A percentile compares a stretch with the other conserved stretches of the same genome.
phyloP scores from a whole-genome alignment of 2,113 vertebrate species.

The Vulpes vulpes region DNA sequence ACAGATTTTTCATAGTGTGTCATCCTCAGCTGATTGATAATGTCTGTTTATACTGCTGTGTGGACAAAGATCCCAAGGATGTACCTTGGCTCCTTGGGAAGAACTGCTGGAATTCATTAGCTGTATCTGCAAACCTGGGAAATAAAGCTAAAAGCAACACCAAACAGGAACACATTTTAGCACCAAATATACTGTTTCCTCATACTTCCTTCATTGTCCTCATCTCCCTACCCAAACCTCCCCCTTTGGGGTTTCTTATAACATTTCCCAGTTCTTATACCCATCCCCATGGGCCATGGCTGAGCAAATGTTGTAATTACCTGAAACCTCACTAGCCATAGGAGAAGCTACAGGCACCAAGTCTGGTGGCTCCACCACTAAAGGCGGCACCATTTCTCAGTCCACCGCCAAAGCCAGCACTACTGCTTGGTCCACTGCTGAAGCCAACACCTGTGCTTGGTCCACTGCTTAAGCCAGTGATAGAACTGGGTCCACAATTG shows the following conservation, averaged over 20 bases:
- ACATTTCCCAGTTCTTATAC: constrained; percentile 16
- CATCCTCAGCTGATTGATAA: constrained; percentile 74
- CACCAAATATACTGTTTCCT: constrained; percentile 42
- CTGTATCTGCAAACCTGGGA: constrained; percentile 40
- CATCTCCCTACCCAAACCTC: background rate
- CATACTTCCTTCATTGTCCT: background rate
- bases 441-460: constrained; percentile 45
- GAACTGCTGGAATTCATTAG: constrained; percentile 58
- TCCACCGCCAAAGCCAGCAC: constrained; percentile 25
- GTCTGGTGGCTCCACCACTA: constrained; percentile 45
- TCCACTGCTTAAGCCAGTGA: constrained; percentile 54
- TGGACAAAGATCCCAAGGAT: constrained; percentile 68
- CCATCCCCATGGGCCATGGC: background rate
- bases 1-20: constrained; percentile 79
- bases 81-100: constrained; percentile 74
- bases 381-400: constrained; percentile 47
- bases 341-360: constrained; percentile 81
- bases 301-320: constrained; percentile 61
- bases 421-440: background rate
- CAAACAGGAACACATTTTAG: constrained; percentile 62
- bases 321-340: constrained; percentile 80
- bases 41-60: constrained; percentile 74
- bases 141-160: constrained; percentile 54
- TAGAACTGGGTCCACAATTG: constrained; percentile 63
- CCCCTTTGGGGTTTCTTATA: background rate